These are phyloP conservation scores for Liopterus haemorrhoidalis DNA, from an alignment of 2,888 invertebrate genomes.

Conservation along the genomic window DNA sequence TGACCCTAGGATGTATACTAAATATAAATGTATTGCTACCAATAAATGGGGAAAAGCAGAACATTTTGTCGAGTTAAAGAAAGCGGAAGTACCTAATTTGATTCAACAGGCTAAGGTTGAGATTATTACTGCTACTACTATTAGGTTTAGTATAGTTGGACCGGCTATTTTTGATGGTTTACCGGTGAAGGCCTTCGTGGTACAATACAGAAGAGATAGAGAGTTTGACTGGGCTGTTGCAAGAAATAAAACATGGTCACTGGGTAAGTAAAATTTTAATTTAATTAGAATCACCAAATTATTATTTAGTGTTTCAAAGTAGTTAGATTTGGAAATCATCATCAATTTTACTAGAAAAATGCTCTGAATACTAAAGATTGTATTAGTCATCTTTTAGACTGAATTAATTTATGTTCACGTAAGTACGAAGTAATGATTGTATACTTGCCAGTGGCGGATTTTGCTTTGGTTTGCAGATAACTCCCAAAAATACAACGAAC, in stretches of 20 bases:
- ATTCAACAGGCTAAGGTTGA: conserved; percentile 62
- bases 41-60: conserved; percentile 67
- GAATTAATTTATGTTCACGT: too few relatives aligned
- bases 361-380: too few relatives aligned
- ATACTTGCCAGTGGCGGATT: too few relatives aligned
- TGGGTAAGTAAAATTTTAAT: conserved; percentile 45
- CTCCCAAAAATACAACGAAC: too few relatives aligned
- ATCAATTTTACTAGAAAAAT: too few relatives aligned
- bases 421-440: too few relatives aligned
- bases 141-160: conserved; percentile 70
- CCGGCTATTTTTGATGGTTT: conserved; percentile 70
- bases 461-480: too few relatives aligned
- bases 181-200: conserved; percentile 66
- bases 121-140: conserved; percentile 75
- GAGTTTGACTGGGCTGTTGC: conserved; percentile 65
- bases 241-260: conserved; percentile 70
- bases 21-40: conserved; percentile 75
- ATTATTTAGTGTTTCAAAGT: too few relatives aligned
- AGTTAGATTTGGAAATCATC: too few relatives aligned
- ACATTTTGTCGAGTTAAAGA: conserved; percentile 63
- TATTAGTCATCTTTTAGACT: too few relatives aligned
- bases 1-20: conserved; percentile 61
- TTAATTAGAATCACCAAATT: not conserved
- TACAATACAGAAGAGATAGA: conserved; percentile 67
- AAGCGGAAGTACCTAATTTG: conserved; percentile 65